Evolutionary conservation across 2,797 vertebrate species (phyloP).

Genomic region (Cetoscarus ocellatus): DNA sequence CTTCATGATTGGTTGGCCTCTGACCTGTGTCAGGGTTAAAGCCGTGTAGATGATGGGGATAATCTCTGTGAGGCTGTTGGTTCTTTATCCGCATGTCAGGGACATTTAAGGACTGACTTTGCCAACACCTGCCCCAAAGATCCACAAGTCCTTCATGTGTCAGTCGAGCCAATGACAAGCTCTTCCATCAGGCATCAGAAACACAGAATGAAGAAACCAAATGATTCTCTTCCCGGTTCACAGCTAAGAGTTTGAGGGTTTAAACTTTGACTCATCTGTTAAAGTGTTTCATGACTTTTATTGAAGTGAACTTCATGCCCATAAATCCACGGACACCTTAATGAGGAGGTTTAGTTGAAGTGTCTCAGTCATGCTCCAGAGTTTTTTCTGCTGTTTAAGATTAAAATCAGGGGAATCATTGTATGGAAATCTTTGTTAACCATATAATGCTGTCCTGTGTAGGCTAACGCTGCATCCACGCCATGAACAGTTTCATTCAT

Average conservation of each 20-base stretch:
- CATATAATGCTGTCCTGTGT: neutral
- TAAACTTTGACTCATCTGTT: neutral
- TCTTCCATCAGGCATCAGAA: neutral
- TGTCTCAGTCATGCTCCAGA: neutral
- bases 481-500: constrained; percentile 31
- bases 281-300: neutral
- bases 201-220: neutral
- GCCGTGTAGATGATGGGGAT: too few species aligned
- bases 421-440: constrained; percentile 6
- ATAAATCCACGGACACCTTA: constrained; percentile 2
- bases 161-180: too few species aligned
- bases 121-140: too few species aligned
- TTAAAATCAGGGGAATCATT: constrained; percentile 5
- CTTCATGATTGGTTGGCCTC: too few species aligned
- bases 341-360: neutral
- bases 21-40: too few species aligned
- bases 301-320: neutral
- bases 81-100: too few species aligned
- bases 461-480: constrained; percentile 17
- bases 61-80: too few species aligned
- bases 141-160: too few species aligned
- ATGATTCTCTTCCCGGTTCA: neutral
- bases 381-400: neutral
- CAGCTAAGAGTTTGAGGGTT: neutral
- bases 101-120: too few species aligned